A percentile compares a stretch with the other conserved stretches of the same genome.
phyloP scores from a whole-genome alignment of 2,797 vertebrate species.

The Tinamus major region DNA sequence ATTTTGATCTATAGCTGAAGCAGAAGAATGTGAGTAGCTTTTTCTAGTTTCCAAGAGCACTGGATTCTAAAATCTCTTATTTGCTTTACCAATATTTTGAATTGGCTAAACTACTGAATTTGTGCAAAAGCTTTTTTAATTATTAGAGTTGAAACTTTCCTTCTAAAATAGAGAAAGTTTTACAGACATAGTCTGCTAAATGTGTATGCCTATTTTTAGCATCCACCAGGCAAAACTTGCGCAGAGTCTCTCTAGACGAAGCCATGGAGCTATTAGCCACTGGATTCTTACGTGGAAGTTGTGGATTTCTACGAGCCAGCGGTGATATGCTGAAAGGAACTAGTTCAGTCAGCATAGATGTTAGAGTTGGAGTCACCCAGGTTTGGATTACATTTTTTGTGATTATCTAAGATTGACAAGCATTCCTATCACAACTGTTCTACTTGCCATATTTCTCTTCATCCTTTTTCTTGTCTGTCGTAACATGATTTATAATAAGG shows the following conservation, averaged over 20 bases:
- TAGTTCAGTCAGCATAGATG: slow-evolving; percentile 88
- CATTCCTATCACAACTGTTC: not conserved
- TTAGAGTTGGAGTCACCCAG: slow-evolving; percentile 92
- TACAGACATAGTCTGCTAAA: slow-evolving; percentile 32
- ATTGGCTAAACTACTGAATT: not conserved
- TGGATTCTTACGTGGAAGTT: slow-evolving; percentile 90
- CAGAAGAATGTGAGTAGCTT: not conserved
- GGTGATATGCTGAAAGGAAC: slow-evolving; percentile 93
- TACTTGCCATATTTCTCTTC: not conserved
- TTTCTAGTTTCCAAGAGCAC: not conserved
- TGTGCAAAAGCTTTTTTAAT: not conserved
- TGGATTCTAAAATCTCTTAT: not conserved
- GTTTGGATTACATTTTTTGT: slow-evolving; percentile 72
- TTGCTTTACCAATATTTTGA: not conserved
- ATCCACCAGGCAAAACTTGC: slow-evolving; percentile 76
- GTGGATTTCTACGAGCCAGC: slow-evolving; percentile 89
- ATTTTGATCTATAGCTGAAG: not conserved
- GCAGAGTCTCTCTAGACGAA: slow-evolving; percentile 85
- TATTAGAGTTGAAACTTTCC: not conserved
- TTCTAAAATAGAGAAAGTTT: not conserved
- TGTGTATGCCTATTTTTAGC: slow-evolving; percentile 45
- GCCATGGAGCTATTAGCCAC: slow-evolving; percentile 88
- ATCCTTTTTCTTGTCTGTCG: not conserved
- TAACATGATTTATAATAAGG: not conserved
- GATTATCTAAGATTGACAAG: not conserved